Evolutionary conservation across 2,797 vertebrate genomes (phyloP).

Genomic region (Cyprinodon diabolis): DNA sequence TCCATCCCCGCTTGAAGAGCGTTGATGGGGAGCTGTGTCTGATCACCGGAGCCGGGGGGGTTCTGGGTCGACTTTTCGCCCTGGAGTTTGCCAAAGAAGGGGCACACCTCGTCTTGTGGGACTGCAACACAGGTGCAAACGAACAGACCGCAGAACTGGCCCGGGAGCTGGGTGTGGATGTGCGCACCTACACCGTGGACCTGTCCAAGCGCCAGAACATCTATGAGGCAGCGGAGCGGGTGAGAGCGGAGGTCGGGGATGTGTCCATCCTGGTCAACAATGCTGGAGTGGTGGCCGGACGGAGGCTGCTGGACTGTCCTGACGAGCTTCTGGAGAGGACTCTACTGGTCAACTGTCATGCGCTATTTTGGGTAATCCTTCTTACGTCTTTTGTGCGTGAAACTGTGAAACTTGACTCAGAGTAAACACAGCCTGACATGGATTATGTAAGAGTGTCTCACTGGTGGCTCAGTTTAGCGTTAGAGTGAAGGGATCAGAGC

Average conservation of each 20-base stretch:
- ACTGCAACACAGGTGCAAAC: constrained; percentile 71
- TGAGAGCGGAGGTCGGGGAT: constrained; percentile 71
- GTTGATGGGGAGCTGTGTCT: constrained; percentile 74
- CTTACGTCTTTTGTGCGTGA: constrained; percentile 20
- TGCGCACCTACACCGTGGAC: constrained; percentile 74
- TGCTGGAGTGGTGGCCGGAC: constrained; percentile 72
- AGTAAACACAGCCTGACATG: background rate
- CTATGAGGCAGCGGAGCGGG: constrained; percentile 66
- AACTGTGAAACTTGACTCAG: background rate
- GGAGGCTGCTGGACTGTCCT: constrained; percentile 76
- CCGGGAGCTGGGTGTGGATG: constrained; percentile 61
- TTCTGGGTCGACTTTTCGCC: constrained; percentile 71
- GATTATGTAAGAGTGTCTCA: constrained; percentile 50
- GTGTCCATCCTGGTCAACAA: constrained; percentile 80
- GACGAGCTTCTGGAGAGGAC: constrained; percentile 79
- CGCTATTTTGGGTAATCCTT: constrained; percentile 77
- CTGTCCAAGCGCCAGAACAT: constrained; percentile 65
- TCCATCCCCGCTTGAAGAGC: constrained; percentile 69
- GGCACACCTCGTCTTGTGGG: constrained; percentile 76
- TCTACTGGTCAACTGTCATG: constrained; percentile 79
- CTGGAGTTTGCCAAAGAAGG: constrained; percentile 77
- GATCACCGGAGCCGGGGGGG: constrained; percentile 76
- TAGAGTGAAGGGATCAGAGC: constrained; percentile 50
- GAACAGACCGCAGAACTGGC: constrained; percentile 69
- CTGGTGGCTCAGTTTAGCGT: constrained; percentile 11